phyloP scores from a whole-genome alignment of 2,888 invertebrate species.

The Philereme transversata region DNA sequence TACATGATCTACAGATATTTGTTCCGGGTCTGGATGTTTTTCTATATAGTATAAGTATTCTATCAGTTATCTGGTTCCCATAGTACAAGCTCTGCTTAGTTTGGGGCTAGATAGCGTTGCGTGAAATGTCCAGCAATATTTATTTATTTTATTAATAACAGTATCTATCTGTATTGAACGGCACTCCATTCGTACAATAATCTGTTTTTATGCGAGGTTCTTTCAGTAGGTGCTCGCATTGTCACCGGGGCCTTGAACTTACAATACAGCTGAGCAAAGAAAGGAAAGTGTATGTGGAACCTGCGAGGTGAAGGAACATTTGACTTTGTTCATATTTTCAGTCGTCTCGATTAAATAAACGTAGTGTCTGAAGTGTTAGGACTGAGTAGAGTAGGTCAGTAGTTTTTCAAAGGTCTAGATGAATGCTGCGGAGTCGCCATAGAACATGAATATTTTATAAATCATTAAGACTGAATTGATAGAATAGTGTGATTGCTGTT shows the following conservation, averaged over 20 bases:
- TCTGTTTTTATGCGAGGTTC: slow-evolving; percentile 44
- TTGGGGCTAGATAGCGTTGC: too few relatives aligned
- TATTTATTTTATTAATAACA: too few relatives aligned
- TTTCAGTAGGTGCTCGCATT: slow-evolving; percentile 51
- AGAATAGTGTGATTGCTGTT: slow-evolving; percentile 49
- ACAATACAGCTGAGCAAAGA: slow-evolving; percentile 64
- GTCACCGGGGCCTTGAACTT: slow-evolving; percentile 75
- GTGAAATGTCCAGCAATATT: too few relatives aligned
- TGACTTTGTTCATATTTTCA: slow-evolving; percentile 27
- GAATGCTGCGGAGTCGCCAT: neutral
- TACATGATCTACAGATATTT: too few relatives aligned
- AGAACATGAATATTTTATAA: neutral
- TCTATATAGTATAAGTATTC: too few relatives aligned
- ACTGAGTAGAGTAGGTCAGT: neutral
- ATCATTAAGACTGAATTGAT: slow-evolving; percentile 12
- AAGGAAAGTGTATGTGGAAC: slow-evolving; percentile 46
- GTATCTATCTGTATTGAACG: slow-evolving; percentile 13
- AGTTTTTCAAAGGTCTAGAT: neutral
- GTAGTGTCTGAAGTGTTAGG: neutral
- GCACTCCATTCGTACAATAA: slow-evolving; percentile 27
- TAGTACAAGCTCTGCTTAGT: too few relatives aligned
- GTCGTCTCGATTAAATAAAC: neutral
- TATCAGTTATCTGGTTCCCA: too few relatives aligned
- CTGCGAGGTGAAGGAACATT: slow-evolving; percentile 44
- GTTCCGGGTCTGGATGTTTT: too few relatives aligned